These are phyloP conservation scores for Musca domestica DNA, from an alignment of 1,140 invertebrate species.

Conservation along the genomic window DNA sequence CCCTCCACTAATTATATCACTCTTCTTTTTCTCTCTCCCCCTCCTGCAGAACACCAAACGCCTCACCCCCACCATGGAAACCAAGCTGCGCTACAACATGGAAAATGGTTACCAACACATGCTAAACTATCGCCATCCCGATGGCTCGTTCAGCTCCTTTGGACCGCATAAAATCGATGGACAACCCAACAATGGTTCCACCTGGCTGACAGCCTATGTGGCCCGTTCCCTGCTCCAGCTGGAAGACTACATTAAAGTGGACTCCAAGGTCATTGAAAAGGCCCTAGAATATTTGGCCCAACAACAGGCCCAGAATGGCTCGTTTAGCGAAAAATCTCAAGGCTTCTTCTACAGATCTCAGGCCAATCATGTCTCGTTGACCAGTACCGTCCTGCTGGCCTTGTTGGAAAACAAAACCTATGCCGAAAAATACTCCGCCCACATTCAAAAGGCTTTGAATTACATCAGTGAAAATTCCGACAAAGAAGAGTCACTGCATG, in stretches of 20 bases:
- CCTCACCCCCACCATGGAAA: slow-evolving; percentile 60
- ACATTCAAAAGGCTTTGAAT: slow-evolving; percentile 53
- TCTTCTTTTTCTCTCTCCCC: too few species aligned
- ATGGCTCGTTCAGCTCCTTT: slow-evolving; percentile 95
- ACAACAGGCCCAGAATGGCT: slow-evolving; percentile 77
- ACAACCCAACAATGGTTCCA: slow-evolving; percentile 67
- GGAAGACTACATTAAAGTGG: slow-evolving; percentile 73
- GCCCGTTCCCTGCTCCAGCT: slow-evolving; percentile 83
- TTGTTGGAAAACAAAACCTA: slow-evolving; percentile 67
- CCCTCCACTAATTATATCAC: too few species aligned
- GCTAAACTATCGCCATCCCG: slow-evolving; percentile 81
- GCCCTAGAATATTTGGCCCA: slow-evolving; percentile 77
- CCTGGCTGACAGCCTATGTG: slow-evolving; percentile 95
- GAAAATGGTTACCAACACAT: slow-evolving; percentile 92
- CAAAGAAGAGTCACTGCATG: slow-evolving; percentile 64
- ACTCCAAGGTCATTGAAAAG: slow-evolving; percentile 67
- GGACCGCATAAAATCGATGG: slow-evolving; percentile 57
- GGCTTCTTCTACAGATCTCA: slow-evolving; percentile 68
- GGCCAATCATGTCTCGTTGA: slow-evolving; percentile 61
- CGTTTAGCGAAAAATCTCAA: slow-evolving; percentile 73
- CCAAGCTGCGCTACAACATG: slow-evolving; percentile 72
- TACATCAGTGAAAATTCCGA: slow-evolving; percentile 58
- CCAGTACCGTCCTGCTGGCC: slow-evolving; percentile 75
- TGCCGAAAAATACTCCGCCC: slow-evolving; percentile 9
- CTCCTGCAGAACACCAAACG: slow-evolving; percentile 31